Conservation (phyloP, 2,888 invertebrate species). For the Polymixis lichenea region DNA sequence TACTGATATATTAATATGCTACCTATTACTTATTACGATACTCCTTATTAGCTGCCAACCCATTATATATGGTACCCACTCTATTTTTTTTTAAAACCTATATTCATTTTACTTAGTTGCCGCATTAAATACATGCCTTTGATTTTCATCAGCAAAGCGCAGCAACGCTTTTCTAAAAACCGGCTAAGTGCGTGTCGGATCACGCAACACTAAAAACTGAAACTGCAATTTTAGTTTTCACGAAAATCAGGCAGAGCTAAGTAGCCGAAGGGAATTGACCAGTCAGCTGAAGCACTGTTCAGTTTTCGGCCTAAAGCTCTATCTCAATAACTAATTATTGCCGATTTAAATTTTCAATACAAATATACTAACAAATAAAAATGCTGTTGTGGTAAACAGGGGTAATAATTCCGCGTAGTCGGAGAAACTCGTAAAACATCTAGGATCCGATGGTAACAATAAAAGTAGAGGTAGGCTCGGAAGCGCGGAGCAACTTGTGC, state of each 20-base stretch:
- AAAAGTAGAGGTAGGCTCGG: slow-evolving; percentile 73
- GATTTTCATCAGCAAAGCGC: not conserved
- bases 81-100: too few species aligned
- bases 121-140: too few species aligned
- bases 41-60: too few species aligned
- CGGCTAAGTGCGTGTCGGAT: not conserved
- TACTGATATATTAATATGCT: too few species aligned
- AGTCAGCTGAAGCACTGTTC: not conserved
- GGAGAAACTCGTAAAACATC: slow-evolving; percentile 77
- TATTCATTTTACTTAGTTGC: too few species aligned
- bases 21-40: too few species aligned
- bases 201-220: not conserved
- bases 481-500: slow-evolving; percentile 78
- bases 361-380: slow-evolving; percentile 4
- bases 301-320: not conserved
- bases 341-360: slow-evolving; percentile 6
- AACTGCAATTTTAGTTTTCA: not conserved
- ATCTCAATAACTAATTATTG: not conserved
- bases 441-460: slow-evolving; percentile 78
- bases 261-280: not conserved
- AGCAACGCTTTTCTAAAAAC: not conserved
- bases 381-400: slow-evolving; percentile 26
- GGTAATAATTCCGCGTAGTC: slow-evolving; percentile 65
- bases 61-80: too few species aligned
- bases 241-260: not conserved